Conservation (phyloP, 2,113 vertebrate species). For the Pandion haliaetus region DNA sequence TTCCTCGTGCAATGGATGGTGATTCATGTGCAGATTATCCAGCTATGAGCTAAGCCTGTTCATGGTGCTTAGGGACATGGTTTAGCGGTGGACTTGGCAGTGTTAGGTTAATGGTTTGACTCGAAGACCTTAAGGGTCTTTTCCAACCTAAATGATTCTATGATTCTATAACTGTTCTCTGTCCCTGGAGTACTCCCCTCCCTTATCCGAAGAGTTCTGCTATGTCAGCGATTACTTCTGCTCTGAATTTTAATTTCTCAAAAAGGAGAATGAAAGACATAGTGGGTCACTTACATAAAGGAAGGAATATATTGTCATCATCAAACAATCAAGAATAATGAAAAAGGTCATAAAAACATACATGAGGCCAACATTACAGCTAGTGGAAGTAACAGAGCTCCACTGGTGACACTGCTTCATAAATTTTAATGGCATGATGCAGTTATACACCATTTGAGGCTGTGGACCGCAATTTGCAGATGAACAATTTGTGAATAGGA, state of each 20-base stretch:
- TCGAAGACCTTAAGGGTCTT: not conserved
- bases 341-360: slow-evolving; percentile 35
- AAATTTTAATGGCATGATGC: not conserved
- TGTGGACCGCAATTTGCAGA: not conserved
- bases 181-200: not conserved
- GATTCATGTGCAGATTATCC: not conserved
- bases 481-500: not conserved
- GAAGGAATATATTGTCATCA: slow-evolving; percentile 12
- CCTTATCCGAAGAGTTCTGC: not conserved
- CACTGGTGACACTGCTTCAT: not conserved
- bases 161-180: not conserved
- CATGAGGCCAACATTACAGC: not conserved
- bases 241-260: not conserved
- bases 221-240: not conserved
- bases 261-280: not conserved
- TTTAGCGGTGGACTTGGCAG: not conserved
- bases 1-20: not conserved
- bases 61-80: fast-evolving
- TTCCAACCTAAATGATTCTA: not conserved
- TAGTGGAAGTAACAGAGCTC: not conserved
- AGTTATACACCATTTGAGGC: not conserved
- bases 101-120: not conserved
- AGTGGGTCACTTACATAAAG: not conserved
- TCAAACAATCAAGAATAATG: not conserved
- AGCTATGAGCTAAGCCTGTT: not conserved